Evolutionary conservation across 2,888 invertebrate species (phyloP), one percentile per base, ranked within the genome.

Genomic region (Pristionchus maxplancki): DNA sequence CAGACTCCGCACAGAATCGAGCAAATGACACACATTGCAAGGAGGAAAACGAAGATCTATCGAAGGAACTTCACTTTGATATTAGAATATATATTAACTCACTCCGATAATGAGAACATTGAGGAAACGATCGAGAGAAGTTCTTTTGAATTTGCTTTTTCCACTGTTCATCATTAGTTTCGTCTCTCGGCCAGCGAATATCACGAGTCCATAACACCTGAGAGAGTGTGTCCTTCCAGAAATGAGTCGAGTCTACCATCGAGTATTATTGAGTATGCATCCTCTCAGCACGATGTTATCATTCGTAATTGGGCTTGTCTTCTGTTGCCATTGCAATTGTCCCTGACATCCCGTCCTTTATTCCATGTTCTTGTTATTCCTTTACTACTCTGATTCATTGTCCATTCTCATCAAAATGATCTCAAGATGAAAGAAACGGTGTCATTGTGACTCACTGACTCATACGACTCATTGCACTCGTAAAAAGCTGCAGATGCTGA

Each of bases 101-200:
- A 98, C 98, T 96, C 99, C 98, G 96, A 99, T 97, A 95, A 99
- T 99, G 95, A 99, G 97, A 96, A 98, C 97, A 96, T 99, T 99
- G 95, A 99, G 97, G 95, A 99, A 96, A 95, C 98, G 97, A 96
- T 99, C 99, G 95, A 99, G 98, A 95, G 97, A 98, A 94, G 99
- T 99, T 96, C 99, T 97, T 96, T 99, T 99, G 96, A 99, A 98
- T 96, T 97, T 98, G 93, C 98, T 97, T 96, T 98, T 98, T 94
- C 99, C 99, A 95, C 98, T 98, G 96, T 99, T 99, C 96, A 98
- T 98, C 99, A 99, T 99, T 90, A 99, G 96, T 96, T 99, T 99
- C 93, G 99, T 98, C 96, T 99, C 99, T 95, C 97, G 97, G 94
- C 99, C 99, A 93, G 99, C 99, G 96, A 99, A 99, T 95, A 99